These are phyloP conservation scores for Apantesis nais DNA, from an alignment of 2,888 invertebrate genomes.

Conservation along the genomic window DNA sequence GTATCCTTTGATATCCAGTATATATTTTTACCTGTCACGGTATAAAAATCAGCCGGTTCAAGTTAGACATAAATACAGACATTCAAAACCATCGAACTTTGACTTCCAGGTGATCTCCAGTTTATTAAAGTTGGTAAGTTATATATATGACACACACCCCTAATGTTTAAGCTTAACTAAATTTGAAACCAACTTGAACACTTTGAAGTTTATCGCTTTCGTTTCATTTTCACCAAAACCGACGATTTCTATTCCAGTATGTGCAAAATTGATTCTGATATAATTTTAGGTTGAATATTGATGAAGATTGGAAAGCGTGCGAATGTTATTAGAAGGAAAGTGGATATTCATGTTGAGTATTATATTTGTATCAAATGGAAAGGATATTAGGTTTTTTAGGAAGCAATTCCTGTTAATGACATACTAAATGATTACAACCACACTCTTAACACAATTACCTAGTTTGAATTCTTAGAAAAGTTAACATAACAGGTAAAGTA, in stretches of 20 bases:
- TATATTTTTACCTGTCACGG: too few species aligned
- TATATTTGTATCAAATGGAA: background rate
- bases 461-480: background rate
- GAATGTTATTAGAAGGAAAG: background rate
- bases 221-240: background rate
- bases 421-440: background rate
- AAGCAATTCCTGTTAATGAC: background rate
- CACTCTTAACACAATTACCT: background rate
- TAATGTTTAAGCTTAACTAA: too few species aligned
- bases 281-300: background rate
- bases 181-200: background rate
- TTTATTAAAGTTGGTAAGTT: too few species aligned
- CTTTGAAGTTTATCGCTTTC: slow-evolving; percentile 1
- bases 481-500: too few species aligned
- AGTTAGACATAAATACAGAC: too few species aligned
- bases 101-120: too few species aligned
- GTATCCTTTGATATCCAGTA: too few species aligned
- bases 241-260: background rate
- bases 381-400: background rate
- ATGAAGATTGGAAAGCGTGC: background rate
- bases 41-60: too few species aligned
- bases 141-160: too few species aligned
- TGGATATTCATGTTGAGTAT: background rate
- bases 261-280: background rate
- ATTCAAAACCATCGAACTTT: too few species aligned